A percentile compares a stretch with the other conserved stretches of the same genome.
Conservation (phyloP, 2,113 vertebrate genomes). For the Ibidorhyncha struthersii region DNA sequence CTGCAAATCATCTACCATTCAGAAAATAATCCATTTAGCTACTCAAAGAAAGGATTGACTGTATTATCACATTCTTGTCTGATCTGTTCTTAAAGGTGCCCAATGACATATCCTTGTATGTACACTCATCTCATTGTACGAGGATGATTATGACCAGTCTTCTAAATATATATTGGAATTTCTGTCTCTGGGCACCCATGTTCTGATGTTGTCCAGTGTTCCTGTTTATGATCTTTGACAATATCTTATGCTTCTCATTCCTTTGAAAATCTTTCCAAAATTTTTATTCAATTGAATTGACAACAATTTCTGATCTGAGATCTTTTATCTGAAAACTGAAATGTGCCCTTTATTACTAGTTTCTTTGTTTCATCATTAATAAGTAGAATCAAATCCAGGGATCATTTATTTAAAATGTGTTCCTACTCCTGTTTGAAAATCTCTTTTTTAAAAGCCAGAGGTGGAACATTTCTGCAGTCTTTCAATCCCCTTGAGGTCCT, state of each 20-base stretch:
- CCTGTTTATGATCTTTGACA: background rate
- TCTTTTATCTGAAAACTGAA: conserved; percentile 8
- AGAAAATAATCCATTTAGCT: background rate
- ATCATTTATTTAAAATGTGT: conserved; percentile 45
- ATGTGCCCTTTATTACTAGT: background rate
- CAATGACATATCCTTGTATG: background rate
- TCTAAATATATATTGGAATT: background rate
- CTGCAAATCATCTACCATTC: background rate
- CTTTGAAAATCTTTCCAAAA: background rate
- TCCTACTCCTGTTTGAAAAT: conserved; percentile 49
- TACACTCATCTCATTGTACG: background rate
- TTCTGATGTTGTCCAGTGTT: background rate
- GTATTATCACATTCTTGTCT: background rate
- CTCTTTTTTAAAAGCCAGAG: conserved; percentile 62
- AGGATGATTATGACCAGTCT: background rate
- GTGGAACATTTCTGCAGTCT: conserved; percentile 33
- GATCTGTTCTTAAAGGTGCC: background rate
- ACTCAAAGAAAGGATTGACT: background rate
- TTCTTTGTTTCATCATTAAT: conserved; percentile 53
- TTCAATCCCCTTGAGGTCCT: conserved; percentile 7
- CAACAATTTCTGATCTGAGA: background rate
- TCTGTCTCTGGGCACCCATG: background rate
- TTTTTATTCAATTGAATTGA: background rate
- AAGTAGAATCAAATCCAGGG: background rate
- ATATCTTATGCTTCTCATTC: background rate